phyloP scores from a whole-genome alignment of 2,888 invertebrate genomes.

The Lithophane ornitopus region DNA sequence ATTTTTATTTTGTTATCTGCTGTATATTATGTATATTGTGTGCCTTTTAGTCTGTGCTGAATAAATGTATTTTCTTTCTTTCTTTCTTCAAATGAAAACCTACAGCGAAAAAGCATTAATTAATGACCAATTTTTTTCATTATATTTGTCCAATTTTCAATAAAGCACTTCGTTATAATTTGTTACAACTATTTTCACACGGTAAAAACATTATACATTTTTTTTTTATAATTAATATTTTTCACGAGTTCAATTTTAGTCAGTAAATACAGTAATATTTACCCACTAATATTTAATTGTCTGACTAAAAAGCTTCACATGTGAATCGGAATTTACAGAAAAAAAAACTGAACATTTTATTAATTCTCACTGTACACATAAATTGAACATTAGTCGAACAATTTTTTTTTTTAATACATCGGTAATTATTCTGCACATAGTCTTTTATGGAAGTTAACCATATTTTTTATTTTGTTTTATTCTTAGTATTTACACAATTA shows the following conservation, averaged over 20 bases:
- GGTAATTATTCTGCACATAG: not conserved
- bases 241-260: not conserved
- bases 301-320: not conserved
- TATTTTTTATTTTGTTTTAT: not conserved
- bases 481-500: not conserved
- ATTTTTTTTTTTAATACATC: not conserved
- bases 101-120: not conserved
- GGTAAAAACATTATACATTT: not conserved
- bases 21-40: no score
- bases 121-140: not conserved
- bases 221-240: no score
- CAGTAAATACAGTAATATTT: no score
- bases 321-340: no score
- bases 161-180: not conserved
- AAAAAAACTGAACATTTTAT: not conserved
- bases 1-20: no score
- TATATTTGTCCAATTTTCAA: not conserved
- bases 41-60: no score
- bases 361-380: not conserved
- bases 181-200: not conserved
- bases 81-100: not conserved
- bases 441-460: not conserved
- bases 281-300: no score
- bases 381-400: not conserved
- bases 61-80: no score